Base-by-base conservation (phyloP, 1,140 invertebrate genomes). In the Asbolus verrucosus region DNA sequence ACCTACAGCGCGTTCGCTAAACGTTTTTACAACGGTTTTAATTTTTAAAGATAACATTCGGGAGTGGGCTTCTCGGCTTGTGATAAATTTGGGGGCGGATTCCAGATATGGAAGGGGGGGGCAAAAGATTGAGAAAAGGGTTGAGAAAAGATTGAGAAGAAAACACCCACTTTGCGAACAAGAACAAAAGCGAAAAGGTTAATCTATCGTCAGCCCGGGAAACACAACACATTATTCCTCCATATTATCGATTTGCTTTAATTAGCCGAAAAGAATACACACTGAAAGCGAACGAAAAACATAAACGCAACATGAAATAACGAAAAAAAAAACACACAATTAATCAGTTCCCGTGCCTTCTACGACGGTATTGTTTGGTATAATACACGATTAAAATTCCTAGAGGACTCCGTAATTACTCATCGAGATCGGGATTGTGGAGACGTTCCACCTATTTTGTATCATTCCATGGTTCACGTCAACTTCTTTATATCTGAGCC, bases 111-210 rank as follows among this genome's bases (percentile, higher is more conserved):
- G 61, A 63, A n/a, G 61, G 41, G 33, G 33, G 36, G 33, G 61
- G 24, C 61, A 27, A 54, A 54, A 54, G 61, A 63, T 41, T 63
- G 39, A 63, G 61, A 63, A 63, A 63, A 63, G 61, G 61, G 61
- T 63, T 63, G 61, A 41, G 61, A 63, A 63, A 63, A 63, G 61
- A 63, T 63, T 63, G 31, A 54, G 46, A 63, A 63, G 61, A 63
- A 63, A 63, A 63, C 61, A 63, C 61, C 61, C 61, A 63, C 61
- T 63, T 24, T 13, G 33, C 61, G 61, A 63, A 63, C 61, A 63
- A 63, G 61, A 63, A 63, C 61, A 63, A 63, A 63, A 63, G 61
- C 61, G 61, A 63, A 63, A 63, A 63, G 61, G 61, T 63, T 63
- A 63, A 63, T 63, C 61, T 63, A 63, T 63, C 61, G 61, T 15